Evolutionary conservation across 2,888 invertebrate genomes (phyloP).

Genomic region (Hypena proboscidalis): DNA sequence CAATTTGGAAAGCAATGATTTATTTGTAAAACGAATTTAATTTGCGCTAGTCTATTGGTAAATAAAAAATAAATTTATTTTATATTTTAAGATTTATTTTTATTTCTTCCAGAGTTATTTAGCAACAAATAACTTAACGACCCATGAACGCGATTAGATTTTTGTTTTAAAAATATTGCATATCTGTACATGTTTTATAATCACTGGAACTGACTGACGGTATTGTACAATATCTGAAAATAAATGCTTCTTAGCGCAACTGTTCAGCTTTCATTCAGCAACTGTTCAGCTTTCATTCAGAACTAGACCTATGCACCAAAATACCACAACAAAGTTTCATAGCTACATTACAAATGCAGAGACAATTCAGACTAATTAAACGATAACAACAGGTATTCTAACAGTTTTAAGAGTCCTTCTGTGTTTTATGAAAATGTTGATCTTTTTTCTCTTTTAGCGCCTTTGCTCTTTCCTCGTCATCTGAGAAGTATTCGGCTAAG

Average conservation of each 20-base stretch:
- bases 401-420: constrained; percentile 68
- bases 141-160: constrained; percentile 32
- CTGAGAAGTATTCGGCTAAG: constrained; percentile 79
- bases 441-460: constrained; percentile 73
- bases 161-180: constrained; percentile 34
- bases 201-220: constrained; percentile 24
- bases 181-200: constrained; percentile 33
- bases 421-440: constrained; percentile 59
- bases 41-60: not conserved
- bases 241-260: constrained; percentile 45
- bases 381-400: constrained; percentile 58
- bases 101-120: constrained; percentile 30
- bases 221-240: constrained; percentile 41
- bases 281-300: constrained; percentile 22
- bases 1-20: not conserved
- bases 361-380: constrained; percentile 44
- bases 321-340: constrained; percentile 22
- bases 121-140: constrained; percentile 36
- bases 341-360: constrained; percentile 33
- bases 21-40: not conserved
- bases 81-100: constrained; percentile 29
- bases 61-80: constrained; percentile 19
- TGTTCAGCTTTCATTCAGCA: constrained; percentile 23
- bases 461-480: constrained; percentile 80
- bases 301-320: constrained; percentile 22